Conservation (phyloP, 2,888 invertebrate species). For the Acanthosepion pharaonis region DNA sequence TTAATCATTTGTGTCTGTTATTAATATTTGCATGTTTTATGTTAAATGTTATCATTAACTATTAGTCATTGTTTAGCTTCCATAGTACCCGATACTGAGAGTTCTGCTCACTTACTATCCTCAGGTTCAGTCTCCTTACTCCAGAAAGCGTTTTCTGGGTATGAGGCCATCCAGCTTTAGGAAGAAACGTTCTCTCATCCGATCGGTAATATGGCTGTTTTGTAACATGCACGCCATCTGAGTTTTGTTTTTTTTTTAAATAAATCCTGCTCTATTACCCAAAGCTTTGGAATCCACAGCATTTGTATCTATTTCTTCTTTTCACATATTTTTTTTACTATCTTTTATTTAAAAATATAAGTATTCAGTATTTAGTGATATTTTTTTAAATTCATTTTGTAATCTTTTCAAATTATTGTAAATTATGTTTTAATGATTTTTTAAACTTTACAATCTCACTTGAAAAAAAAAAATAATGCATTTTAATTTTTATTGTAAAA, state of each 20-base stretch:
- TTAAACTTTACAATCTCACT: background rate
- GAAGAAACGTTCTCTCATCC: constrained; percentile 22
- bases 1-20: background rate
- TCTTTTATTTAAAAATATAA: background rate
- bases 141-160: constrained; percentile 33
- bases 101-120: background rate
- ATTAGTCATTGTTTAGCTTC: background rate
- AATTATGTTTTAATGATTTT: background rate
- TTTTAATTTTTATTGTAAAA: background rate
- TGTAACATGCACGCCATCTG: constrained; percentile 13
- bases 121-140: background rate
- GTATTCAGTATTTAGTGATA: background rate
- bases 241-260: background rate
- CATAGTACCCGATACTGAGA: background rate
- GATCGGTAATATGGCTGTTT: constrained; percentile 10
- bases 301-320: constrained; percentile 18
- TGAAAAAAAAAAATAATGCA: background rate
- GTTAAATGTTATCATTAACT: constrained; percentile 21
- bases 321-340: background rate
- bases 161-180: constrained; percentile 18
- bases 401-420: background rate
- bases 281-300: background rate
- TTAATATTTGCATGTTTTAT: background rate
- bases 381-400: background rate
- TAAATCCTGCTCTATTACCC: constrained; percentile 11